Conservation (phyloP, 2,797 vertebrate species). For the Diceros bicornis region DNA sequence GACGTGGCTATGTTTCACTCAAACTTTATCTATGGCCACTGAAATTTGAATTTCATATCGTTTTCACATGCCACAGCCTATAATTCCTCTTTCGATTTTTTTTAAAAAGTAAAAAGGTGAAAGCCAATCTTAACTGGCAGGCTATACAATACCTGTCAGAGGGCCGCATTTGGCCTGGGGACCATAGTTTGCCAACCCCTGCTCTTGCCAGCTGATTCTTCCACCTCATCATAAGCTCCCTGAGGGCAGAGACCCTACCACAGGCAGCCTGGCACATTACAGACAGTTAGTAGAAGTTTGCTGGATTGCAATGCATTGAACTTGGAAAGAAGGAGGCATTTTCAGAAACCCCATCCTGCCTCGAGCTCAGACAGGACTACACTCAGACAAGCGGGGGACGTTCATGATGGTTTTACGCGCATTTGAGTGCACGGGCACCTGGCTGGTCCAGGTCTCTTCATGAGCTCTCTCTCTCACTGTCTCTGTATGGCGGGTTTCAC, state of each 20-base stretch:
- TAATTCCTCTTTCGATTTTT: conserved; percentile 32
- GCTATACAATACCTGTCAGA: background rate
- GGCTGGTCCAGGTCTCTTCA: background rate
- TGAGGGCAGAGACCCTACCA: background rate
- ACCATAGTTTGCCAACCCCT: background rate
- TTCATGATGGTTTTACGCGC: background rate
- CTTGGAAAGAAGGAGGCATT: background rate
- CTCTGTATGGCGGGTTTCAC: conserved; percentile 15
- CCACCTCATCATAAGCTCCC: background rate
- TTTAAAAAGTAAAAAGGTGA: background rate
- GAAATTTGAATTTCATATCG: background rate
- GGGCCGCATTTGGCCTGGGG: background rate
- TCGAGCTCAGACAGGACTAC: conserved; percentile 58
- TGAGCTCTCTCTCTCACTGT: background rate
- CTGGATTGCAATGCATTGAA: conserved; percentile 24
- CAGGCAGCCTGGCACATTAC: background rate
- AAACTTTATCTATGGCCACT: background rate
- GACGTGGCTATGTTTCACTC: fast-evolving
- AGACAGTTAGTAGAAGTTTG: background rate
- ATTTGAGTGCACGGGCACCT: background rate
- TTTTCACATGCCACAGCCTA: background rate
- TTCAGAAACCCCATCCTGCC: conserved; percentile 8
- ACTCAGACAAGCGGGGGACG: background rate
- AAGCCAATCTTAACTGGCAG: background rate
- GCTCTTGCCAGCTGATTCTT: background rate